Percentiles rank a stretch among this genome's conserved stretches.
Evolutionary conservation across 2,797 vertebrate species (phyloP).

Genomic region (Pempheris klunzingeri): DNA sequence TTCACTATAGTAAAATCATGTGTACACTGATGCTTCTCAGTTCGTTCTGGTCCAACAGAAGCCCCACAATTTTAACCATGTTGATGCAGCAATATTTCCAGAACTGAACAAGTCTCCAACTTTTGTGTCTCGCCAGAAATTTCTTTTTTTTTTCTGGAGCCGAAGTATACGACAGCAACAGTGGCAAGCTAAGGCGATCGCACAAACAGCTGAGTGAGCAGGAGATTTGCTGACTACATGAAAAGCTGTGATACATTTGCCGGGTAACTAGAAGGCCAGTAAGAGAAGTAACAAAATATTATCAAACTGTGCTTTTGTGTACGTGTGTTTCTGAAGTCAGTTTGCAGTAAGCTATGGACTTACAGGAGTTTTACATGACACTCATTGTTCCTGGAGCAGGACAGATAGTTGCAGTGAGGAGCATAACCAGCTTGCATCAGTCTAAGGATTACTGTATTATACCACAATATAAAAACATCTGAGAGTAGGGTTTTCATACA

Average conservation of each 20-base stretch:
- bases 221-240: slow-evolving; percentile 36
- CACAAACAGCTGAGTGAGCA: slow-evolving; percentile 53
- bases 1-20: slow-evolving; percentile 42
- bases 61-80: slow-evolving; percentile 20
- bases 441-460: slow-evolving; percentile 71
- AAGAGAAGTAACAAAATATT: slow-evolving; percentile 49
- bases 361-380: too few relatives aligned
- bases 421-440: slow-evolving; percentile 58
- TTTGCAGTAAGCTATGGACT: too few relatives aligned
- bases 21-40: slow-evolving; percentile 25
- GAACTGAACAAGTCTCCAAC: slow-evolving; percentile 27
- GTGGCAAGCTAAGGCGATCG: slow-evolving; percentile 47
- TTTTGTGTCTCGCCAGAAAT: slow-evolving; percentile 25
- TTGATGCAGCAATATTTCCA: slow-evolving; percentile 37
- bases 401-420: slow-evolving; percentile 38
- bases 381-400: slow-evolving; percentile 29
- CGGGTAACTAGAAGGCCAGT: slow-evolving; percentile 18
- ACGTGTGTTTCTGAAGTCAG: slow-evolving; percentile 34
- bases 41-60: slow-evolving; percentile 32
- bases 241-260: slow-evolving; percentile 42
- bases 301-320: slow-evolving; percentile 67
- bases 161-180: slow-evolving; percentile 45
- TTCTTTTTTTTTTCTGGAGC: slow-evolving; percentile 14
- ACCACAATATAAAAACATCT: slow-evolving; percentile 73
- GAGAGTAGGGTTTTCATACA: slow-evolving; percentile 66